Percentiles rank a stretch among this genome's conserved stretches.
Evolutionary conservation across 2,888 invertebrate species (phyloP).

Genomic region (Aleiodes testaceus): DNA sequence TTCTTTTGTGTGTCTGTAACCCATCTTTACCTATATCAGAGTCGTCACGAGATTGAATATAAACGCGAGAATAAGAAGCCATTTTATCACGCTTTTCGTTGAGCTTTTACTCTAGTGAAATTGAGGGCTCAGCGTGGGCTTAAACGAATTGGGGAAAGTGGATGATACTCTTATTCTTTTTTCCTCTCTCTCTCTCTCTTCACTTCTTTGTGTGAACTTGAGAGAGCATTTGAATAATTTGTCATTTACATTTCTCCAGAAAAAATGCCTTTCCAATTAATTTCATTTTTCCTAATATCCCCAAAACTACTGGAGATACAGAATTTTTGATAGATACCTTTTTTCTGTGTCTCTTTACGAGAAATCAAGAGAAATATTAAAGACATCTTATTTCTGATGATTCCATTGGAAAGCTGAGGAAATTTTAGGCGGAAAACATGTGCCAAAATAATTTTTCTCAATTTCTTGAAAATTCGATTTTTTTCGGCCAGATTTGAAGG

Average conservation of each 20-base stretch:
- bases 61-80: slow-evolving; percentile 72
- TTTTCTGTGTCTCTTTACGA: too few relatives aligned
- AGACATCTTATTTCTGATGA: too few relatives aligned
- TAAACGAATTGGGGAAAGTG: slow-evolving; percentile 60
- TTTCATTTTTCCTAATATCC: not conserved
- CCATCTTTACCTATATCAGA: slow-evolving; percentile 41
- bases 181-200: slow-evolving; percentile 47
- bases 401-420: too few relatives aligned
- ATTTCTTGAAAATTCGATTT: too few relatives aligned
- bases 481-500: too few relatives aligned
- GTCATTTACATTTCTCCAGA: slow-evolving; percentile 11
- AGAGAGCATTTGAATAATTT: slow-evolving; percentile 20
- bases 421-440: too few relatives aligned
- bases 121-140: slow-evolving; percentile 69
- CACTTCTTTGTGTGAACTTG: slow-evolving; percentile 40
- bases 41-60: slow-evolving; percentile 68
- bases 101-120: slow-evolving; percentile 69
- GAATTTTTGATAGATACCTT: too few relatives aligned
- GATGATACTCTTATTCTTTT: slow-evolving; percentile 47
- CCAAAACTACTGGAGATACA: too few relatives aligned
- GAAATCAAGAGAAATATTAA: too few relatives aligned
- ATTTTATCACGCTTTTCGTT: slow-evolving; percentile 69
- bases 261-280: slow-evolving; percentile 2
- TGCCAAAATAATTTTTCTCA: too few relatives aligned
- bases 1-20: slow-evolving; percentile 37